Evolutionary conservation across 2,113 vertebrate genomes (phyloP).

Genomic region (Lota lota): DNA sequence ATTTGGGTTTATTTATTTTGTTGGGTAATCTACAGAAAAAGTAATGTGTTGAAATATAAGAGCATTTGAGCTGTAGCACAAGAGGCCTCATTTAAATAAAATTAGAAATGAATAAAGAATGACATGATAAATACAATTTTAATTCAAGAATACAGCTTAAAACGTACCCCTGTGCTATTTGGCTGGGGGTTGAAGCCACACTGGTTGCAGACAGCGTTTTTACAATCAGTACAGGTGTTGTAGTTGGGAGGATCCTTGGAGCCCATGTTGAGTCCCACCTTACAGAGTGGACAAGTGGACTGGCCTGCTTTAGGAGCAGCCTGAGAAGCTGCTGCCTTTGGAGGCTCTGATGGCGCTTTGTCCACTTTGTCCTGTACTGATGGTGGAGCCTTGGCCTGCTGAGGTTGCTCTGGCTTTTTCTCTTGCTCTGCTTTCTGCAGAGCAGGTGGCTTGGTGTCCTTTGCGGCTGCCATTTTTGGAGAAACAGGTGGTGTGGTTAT

Average conservation of each 20-base stretch:
- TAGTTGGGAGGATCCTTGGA: conserved; percentile 86
- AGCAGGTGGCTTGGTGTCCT: conserved; percentile 41
- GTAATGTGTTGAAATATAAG: too few relatives aligned
- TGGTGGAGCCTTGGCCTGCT: conserved; percentile 55
- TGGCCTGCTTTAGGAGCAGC: conserved; percentile 36
- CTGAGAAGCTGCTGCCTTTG: conserved; percentile 29
- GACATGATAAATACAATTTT: not conserved
- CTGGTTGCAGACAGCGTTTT: conserved; percentile 85
- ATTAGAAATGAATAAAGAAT: too few relatives aligned
- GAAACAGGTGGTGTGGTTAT: conserved; percentile 65
- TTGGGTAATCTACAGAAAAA: too few relatives aligned
- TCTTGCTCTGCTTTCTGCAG: conserved; percentile 45
- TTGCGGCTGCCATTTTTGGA: conserved; percentile 53
- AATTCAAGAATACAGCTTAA: not conserved
- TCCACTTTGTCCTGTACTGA: conserved; percentile 41
- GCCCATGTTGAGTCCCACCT: conserved; percentile 82
- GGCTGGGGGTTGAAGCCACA: conserved; percentile 96
- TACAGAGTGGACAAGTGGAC: conserved; percentile 83
- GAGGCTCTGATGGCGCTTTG: conserved; percentile 46
- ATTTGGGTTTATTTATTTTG: too few relatives aligned
- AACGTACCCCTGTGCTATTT: conserved; percentile 83
- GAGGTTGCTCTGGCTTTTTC: conserved; percentile 55
- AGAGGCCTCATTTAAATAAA: too few relatives aligned
- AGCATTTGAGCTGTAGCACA: too few relatives aligned
- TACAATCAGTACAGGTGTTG: conserved; percentile 89